These are phyloP conservation scores for Lota lota DNA, from an alignment of 2,113 vertebrate species.

Conservation along the genomic window DNA sequence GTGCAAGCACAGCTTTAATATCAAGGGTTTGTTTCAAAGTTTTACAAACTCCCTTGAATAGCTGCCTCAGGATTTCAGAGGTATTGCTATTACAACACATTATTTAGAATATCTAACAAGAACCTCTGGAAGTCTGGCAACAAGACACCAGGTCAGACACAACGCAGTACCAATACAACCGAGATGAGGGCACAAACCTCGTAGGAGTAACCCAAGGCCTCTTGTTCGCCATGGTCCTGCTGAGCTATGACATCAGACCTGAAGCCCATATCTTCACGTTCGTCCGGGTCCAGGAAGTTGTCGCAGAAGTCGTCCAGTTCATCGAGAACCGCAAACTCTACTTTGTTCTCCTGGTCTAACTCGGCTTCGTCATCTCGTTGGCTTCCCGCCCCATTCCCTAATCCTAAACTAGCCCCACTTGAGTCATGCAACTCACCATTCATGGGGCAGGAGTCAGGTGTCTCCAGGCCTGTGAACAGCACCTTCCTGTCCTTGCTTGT, in stretches of 20 bases:
- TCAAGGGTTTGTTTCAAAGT: too few relatives aligned
- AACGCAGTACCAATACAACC: neutral
- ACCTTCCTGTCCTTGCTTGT: conserved; percentile 96
- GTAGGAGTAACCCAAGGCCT: conserved; percentile 84
- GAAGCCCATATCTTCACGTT: conserved; percentile 88
- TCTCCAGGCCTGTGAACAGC: conserved; percentile 87
- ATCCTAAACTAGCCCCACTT: conserved; percentile 65
- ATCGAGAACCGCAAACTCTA: conserved; percentile 97
- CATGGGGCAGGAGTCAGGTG: conserved; percentile 73
- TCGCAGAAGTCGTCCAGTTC: conserved; percentile 96
- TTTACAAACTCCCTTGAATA: neutral
- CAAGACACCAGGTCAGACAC: neutral
- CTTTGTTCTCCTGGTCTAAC: conserved; percentile 91
- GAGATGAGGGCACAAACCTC: conserved; percentile 74
- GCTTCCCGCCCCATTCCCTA: conserved; percentile 65
- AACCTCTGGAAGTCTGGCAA: neutral
- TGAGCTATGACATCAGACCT: conserved; percentile 90
- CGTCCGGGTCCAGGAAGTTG: conserved; percentile 90
- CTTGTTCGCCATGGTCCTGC: conserved; percentile 89
- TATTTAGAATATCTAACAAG: too few relatives aligned
- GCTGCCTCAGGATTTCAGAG: neutral
- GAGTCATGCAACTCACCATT: conserved; percentile 88
- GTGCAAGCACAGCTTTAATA: too few relatives aligned
- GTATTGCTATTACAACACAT: neutral
- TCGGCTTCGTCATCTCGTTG: conserved; percentile 83